Evolutionary conservation across 2,888 invertebrate genomes (phyloP).

Genomic region (Bruchidius siliquastri): DNA sequence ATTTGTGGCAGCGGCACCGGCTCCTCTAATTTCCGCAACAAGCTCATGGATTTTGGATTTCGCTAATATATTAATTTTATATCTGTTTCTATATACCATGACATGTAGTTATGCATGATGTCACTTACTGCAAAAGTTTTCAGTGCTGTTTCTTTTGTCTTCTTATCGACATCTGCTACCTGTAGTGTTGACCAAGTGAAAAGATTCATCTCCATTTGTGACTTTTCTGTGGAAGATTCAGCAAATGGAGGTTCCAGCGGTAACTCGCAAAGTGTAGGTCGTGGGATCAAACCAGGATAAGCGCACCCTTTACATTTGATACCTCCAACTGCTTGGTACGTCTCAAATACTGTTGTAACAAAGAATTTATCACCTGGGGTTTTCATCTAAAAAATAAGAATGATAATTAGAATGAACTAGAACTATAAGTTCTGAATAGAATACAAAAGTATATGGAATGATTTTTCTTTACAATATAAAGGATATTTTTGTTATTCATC

Average conservation of each 20-base stretch:
- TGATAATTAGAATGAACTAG: background rate
- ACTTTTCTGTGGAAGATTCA: constrained; percentile 65
- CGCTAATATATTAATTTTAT: too few species aligned
- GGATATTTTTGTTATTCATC: too few species aligned
- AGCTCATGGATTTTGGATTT: too few species aligned
- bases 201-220: constrained; percentile 72
- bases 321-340: constrained; percentile 70
- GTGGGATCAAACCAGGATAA: constrained; percentile 82
- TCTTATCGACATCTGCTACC: constrained; percentile 61
- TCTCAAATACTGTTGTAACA: constrained; percentile 73
- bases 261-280: constrained; percentile 76
- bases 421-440: too few species aligned
- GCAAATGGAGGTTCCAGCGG: constrained; percentile 55
- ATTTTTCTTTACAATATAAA: too few species aligned
- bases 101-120: too few species aligned
- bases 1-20: too few species aligned
- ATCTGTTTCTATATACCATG: background rate
- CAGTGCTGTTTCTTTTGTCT: constrained; percentile 73
- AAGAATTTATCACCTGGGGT: constrained; percentile 72
- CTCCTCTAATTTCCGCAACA: too few species aligned
- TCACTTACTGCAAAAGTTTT: constrained; percentile 80
- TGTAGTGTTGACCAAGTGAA: constrained; percentile 61
- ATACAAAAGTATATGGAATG: too few species aligned
- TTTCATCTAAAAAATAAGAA: constrained; percentile 49
- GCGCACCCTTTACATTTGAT: constrained; percentile 84